Percentiles rank a stretch among this genome's conserved stretches.
Conservation (phyloP, 2,113 vertebrate species). For the Fregetta grallaria region DNA sequence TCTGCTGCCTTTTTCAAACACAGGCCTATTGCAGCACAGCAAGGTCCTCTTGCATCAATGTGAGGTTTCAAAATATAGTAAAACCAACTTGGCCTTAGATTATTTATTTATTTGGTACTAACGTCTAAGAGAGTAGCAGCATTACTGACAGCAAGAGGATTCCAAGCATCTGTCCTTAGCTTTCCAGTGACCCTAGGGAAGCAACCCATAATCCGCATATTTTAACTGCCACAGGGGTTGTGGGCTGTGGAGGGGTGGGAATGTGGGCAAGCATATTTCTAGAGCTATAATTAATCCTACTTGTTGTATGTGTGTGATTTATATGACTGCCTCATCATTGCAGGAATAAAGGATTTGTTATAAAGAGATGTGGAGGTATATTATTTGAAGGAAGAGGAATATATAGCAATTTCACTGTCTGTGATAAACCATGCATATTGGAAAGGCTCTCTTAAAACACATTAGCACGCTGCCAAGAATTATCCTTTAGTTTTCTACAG, state of each 20-base stretch:
- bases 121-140: neutral
- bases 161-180: slow-evolving; percentile 41
- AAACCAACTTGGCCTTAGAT: neutral
- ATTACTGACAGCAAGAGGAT: slow-evolving; percentile 10
- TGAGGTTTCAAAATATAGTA: slow-evolving; percentile 41
- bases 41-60: slow-evolving; percentile 23
- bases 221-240: slow-evolving; percentile 49
- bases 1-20: neutral
- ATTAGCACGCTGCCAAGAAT: neutral
- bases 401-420: neutral
- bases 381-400: neutral
- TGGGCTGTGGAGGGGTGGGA: slow-evolving; percentile 33
- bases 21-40: neutral
- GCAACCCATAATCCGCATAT: slow-evolving; percentile 22
- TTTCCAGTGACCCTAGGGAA: slow-evolving; percentile 27
- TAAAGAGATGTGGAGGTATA: neutral
- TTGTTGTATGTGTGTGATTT: neutral
- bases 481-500: neutral
- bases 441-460: neutral
- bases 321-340: neutral
- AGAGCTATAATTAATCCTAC: slow-evolving; percentile 40
- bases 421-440: neutral
- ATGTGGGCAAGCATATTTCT: slow-evolving; percentile 18
- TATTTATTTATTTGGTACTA: neutral
- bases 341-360: neutral